Evolutionary conservation across 2,113 vertebrate genomes (phyloP), one percentile per base, ranked within the genome.

Genomic region (Meleagris gallopavo): DNA sequence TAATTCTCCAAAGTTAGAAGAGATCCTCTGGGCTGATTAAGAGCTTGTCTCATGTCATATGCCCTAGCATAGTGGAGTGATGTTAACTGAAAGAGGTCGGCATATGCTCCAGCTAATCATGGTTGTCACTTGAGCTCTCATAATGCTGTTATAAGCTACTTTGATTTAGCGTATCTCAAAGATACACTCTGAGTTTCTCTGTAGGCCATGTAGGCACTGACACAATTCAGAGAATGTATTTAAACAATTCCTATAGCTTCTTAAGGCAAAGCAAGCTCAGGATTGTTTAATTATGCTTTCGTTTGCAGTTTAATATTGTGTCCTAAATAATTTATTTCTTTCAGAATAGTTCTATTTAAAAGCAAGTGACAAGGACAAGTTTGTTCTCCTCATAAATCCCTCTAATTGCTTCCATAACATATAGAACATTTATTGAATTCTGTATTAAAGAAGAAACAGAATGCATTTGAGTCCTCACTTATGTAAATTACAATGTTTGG

Each of bases 251-350:
- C 36, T 36, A 4, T 81, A 88, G 18, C 69, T 89, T 91, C 22
- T 29, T 85, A 62, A 30, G 83, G 50, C 36, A 76, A 38, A 81
- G 83, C 21, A 89, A 90, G 90, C 32, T 78, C 34, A 85, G 58
- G 36, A 78, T 95, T 29, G 54, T 87, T 92, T 93, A 96, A 90
- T 95, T 88, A 82, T 83, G 55, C 74, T 87, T 90, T 89, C 21
- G 38, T 86, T 94, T 60, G 76, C 84, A 81, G 80, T 77, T 94
- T 92, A 86, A 87, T 45, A 2, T 82, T 80, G 32, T 87, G 78
- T 85, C 71, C 62, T 60, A 88, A 96, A 65, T 89, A 88, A 92
- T 92, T 84, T 78, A 92, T 92, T 95, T 85, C 46, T 89, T 96
- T 88, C 67, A 65, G 92, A 93, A 87, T 36, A 89, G 54, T 54